phyloP scores from a whole-genome alignment of 2,113 vertebrate species.

The Montifringilla adamsi region DNA sequence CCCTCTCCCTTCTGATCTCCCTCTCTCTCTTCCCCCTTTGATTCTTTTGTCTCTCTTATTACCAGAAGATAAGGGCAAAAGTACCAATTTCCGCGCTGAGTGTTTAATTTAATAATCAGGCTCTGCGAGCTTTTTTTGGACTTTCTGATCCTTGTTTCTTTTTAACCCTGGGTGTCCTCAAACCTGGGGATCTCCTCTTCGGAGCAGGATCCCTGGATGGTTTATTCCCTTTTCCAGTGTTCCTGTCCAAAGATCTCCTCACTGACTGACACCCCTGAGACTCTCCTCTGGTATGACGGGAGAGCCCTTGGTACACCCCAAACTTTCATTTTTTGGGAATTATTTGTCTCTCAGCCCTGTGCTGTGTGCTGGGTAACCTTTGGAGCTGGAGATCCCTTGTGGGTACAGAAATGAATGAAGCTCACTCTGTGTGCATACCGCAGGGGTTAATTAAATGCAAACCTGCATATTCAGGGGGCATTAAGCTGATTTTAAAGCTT shows the following conservation, averaged over 20 bases:
- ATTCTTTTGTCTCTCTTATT: neutral
- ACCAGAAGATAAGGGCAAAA: neutral
- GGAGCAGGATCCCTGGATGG: neutral
- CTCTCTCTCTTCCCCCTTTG: neutral
- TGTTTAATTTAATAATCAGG: neutral
- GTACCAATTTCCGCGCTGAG: no score
- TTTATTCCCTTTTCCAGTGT: neutral
- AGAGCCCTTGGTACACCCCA: neutral
- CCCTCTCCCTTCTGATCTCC: neutral
- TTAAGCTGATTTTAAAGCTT: neutral
- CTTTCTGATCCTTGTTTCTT: neutral
- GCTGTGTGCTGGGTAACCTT: neutral
- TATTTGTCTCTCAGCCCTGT: no score
- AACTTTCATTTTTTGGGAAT: accelerated
- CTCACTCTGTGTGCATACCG: accelerated
- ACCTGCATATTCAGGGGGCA: neutral
- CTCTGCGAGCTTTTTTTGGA: neutral
- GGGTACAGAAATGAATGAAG: accelerated
- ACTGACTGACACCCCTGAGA: accelerated
- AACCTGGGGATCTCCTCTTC: neutral
- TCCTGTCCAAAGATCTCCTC: neutral
- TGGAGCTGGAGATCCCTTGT: accelerated
- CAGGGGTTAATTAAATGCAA: neutral
- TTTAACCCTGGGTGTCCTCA: neutral
- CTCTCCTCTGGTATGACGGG: accelerated